These are phyloP conservation scores for Aspidiotus rigidus DNA, from an alignment of 2,888 invertebrate species.

Conservation along the genomic window DNA sequence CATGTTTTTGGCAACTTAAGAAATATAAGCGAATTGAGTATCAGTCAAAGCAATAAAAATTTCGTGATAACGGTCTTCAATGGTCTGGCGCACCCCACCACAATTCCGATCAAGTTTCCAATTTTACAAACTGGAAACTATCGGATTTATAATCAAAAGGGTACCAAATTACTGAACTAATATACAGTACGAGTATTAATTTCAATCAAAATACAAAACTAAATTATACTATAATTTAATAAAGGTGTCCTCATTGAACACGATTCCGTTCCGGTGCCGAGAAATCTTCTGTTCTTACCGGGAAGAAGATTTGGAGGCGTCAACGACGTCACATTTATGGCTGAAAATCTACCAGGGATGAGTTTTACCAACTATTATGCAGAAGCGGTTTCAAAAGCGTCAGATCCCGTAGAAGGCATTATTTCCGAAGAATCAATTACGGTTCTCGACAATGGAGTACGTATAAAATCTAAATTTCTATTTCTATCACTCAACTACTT, in stretches of 20 bases:
- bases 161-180: too few relatives aligned
- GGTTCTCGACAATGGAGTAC: slow-evolving; percentile 37
- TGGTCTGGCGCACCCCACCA: slow-evolving; percentile 48
- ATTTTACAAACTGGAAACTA: slow-evolving; percentile 30
- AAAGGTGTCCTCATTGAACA: too few relatives aligned
- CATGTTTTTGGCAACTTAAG: slow-evolving; percentile 50
- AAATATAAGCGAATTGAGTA: slow-evolving; percentile 67
- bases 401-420: slow-evolving; percentile 1
- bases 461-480: background rate
- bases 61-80: slow-evolving; percentile 74
- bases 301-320: slow-evolving; percentile 43
- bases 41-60: slow-evolving; percentile 52
- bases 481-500: too few relatives aligned
- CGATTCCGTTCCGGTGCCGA: slow-evolving; percentile 42
- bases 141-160: slow-evolving; percentile 36
- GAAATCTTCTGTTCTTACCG: slow-evolving; percentile 41
- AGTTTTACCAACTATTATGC: slow-evolving; percentile 39
- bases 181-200: too few relatives aligned
- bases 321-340: slow-evolving; percentile 43
- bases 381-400: slow-evolving; percentile 9
- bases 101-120: slow-evolving; percentile 33
- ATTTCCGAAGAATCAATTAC: slow-evolving; percentile 33
- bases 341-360: slow-evolving; percentile 41
- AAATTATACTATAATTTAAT: too few relatives aligned
- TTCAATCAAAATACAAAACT: too few relatives aligned